A percentile compares a stretch with the other conserved stretches of the same genome.
Conservation (phyloP, 2,113 vertebrate genomes). For the Australoheros scitulus region DNA sequence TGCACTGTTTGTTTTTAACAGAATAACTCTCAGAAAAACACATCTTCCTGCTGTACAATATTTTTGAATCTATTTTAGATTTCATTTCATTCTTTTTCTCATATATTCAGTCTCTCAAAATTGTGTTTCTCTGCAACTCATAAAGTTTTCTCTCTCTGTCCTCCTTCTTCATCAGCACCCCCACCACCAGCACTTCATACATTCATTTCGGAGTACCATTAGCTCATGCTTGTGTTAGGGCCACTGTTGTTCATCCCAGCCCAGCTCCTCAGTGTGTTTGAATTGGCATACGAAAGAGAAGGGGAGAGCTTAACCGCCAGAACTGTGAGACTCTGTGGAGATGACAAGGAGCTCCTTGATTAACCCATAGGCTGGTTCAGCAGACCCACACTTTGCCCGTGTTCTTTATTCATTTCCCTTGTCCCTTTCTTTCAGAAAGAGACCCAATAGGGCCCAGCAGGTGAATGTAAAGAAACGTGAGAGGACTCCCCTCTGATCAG, state of each 20-base stretch:
- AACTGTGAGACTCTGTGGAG: slow-evolving; percentile 86
- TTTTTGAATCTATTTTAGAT: slow-evolving; percentile 39
- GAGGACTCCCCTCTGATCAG: slow-evolving; percentile 81
- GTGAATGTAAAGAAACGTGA: slow-evolving; percentile 98
- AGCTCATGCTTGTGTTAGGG: slow-evolving; percentile 86
- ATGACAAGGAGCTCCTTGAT: slow-evolving; percentile 93
- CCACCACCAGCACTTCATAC: neutral
- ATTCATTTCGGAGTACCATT: slow-evolving; percentile 76
- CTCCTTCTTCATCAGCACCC: neutral
- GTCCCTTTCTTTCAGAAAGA: slow-evolving; percentile 90
- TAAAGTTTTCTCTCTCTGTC: slow-evolving; percentile 19
- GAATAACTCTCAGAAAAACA: slow-evolving; percentile 12
- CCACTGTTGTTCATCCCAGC: slow-evolving; percentile 78
- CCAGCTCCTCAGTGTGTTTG: slow-evolving; percentile 84
- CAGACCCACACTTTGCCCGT: slow-evolving; percentile 84
- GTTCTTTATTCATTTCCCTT: slow-evolving; percentile 90
- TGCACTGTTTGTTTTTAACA: slow-evolving; percentile 28
- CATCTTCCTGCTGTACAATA: slow-evolving; percentile 28
- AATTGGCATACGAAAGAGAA: slow-evolving; percentile 81
- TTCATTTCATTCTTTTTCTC: slow-evolving; percentile 19
- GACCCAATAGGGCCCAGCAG: slow-evolving; percentile 97
- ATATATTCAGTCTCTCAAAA: slow-evolving; percentile 25
- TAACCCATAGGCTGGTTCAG: slow-evolving; percentile 86
- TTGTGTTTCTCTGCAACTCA: slow-evolving; percentile 21
- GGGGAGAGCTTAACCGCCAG: slow-evolving; percentile 82